Percentiles rank a stretch among this genome's conserved stretches.
These are phyloP conservation scores for Philaenus spumarius DNA, from an alignment of 1,140 invertebrate genomes.

Conservation along the genomic window DNA sequence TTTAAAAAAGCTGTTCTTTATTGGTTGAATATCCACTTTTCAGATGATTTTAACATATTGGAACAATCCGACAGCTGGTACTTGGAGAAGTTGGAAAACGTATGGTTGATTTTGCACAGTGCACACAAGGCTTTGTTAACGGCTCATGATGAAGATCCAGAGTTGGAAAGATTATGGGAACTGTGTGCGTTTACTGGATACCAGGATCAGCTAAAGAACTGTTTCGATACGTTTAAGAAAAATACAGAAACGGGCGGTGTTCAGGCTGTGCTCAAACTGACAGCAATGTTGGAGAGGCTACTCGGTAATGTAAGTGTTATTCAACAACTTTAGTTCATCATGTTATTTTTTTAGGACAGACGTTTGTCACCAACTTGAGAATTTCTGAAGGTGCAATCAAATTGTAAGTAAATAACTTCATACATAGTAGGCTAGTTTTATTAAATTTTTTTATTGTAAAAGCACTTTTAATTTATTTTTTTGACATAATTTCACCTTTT, in stretches of 20 bases:
- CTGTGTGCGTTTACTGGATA: neutral
- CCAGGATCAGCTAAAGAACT: neutral
- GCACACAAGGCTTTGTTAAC: neutral
- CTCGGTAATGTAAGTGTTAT: conserved; percentile 19
- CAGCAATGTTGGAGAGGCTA: conserved; percentile 9
- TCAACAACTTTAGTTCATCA: no score
- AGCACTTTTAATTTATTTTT: no score
- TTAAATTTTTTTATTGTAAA: no score
- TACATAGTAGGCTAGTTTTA: no score
- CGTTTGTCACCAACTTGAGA: no score
- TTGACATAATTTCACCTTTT: no score
- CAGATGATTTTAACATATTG: conserved; percentile 18
- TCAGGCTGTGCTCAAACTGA: conserved; percentile 6
- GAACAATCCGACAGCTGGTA: neutral
- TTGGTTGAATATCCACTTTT: neutral
- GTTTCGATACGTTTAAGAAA: neutral
- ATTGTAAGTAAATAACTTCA: no score
- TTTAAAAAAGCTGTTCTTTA: no score
- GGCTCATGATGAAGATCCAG: neutral
- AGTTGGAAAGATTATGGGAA: neutral
- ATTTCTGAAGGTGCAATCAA: no score
- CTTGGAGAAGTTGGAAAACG: neutral
- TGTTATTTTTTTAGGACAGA: no score
- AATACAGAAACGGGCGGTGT: neutral
- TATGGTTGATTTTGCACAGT: conserved; percentile 1